Conservation (phyloP, 1,140 invertebrate genomes). For the Drosophila cardini region DNA sequence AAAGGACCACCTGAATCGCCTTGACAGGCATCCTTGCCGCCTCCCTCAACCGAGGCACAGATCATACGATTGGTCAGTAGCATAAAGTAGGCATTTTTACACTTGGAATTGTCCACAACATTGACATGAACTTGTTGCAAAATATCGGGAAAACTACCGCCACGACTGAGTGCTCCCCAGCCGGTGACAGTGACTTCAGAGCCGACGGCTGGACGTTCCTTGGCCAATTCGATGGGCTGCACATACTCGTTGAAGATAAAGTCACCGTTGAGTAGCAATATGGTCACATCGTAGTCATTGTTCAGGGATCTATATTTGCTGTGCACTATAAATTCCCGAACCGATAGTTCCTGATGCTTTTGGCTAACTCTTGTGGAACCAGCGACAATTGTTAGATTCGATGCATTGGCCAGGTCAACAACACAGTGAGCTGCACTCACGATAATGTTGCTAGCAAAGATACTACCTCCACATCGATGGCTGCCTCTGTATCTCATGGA, state of each 20-base stretch:
- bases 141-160: conserved; percentile 41
- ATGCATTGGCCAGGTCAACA: conserved; percentile 24
- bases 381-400: conserved; percentile 59
- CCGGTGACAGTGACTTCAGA: conserved; percentile 60
- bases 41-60: conserved; percentile 85
- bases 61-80: conserved; percentile 86
- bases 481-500: conserved; percentile 64
- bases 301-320: conserved; percentile 48
- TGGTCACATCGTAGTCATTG: conserved; percentile 68
- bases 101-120: conserved; percentile 51
- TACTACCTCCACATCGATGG: conserved; percentile 86
- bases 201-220: conserved; percentile 45
- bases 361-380: conserved; percentile 58
- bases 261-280: conserved; percentile 55
- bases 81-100: conserved; percentile 50
- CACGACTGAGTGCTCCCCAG: conserved; percentile 58
- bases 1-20: conserved; percentile 85
- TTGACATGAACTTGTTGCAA: conserved; percentile 61
- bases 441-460: conserved; percentile 82
- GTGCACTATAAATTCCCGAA: conserved; percentile 56
- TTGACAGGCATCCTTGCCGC: conserved; percentile 86
- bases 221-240: conserved; percentile 64
- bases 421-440: conserved; percentile 87
- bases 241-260: conserved; percentile 50
- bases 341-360: conserved; percentile 43